Evolutionary conservation across 2,113 vertebrate genomes (phyloP).

Genomic region (Porphyrio hochstetteri): DNA sequence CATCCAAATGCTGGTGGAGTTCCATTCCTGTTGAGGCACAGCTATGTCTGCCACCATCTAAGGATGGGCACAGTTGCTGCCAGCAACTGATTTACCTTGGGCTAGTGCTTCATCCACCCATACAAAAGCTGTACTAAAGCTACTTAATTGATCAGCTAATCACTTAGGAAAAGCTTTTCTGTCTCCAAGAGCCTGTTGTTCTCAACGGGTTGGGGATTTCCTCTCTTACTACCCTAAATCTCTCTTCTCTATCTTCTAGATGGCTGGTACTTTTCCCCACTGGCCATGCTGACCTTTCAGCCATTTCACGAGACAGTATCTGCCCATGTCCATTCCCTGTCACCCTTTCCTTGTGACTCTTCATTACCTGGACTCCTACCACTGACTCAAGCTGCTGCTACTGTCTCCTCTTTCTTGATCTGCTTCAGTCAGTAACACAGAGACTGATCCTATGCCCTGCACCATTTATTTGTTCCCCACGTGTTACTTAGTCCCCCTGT

Average conservation of each 20-base stretch:
- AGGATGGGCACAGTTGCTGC: background rate
- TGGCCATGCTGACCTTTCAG: background rate
- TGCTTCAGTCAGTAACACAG: background rate
- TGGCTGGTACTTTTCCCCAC: background rate
- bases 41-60: background rate
- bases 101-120: background rate
- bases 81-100: background rate
- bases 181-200: background rate
- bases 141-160: constrained; percentile 6
- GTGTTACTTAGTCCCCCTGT: background rate
- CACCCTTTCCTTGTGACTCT: background rate
- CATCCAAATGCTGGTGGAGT: background rate
- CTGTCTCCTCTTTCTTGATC: background rate
- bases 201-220: background rate
- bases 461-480: background rate
- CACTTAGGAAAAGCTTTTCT: background rate
- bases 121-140: background rate
- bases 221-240: background rate
- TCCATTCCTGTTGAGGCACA: background rate
- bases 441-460: background rate
- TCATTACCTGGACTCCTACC: background rate
- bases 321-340: background rate
- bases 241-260: background rate
- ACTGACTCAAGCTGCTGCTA: background rate
- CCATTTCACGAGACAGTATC: background rate